phyloP scores from a whole-genome alignment of 2,797 vertebrate genomes.

The Arctocebus calabarensis region DNA sequence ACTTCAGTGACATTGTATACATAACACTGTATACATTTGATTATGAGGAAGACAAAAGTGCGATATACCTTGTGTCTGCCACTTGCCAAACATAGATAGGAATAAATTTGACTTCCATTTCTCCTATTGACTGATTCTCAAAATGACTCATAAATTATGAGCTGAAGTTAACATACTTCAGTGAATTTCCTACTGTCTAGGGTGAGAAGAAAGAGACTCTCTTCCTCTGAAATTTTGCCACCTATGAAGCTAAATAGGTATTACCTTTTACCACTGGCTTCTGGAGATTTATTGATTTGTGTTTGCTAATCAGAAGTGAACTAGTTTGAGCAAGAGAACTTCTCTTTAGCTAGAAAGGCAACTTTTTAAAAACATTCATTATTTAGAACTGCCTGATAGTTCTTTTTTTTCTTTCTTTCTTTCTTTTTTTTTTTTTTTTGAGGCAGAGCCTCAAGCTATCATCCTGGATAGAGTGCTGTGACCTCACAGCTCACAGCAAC shows the following conservation, averaged over 20 bases:
- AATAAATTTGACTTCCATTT: background rate
- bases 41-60: too few species aligned
- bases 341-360: conserved; percentile 11
- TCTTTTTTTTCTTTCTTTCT: too few species aligned
- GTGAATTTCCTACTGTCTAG: background rate
- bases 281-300: conserved; percentile 6
- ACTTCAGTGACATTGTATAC: background rate
- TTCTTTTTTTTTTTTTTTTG: too few species aligned
- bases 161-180: conserved; percentile 14
- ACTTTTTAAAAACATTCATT: conserved; percentile 33
- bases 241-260: background rate
- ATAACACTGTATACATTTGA: too few species aligned
- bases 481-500: too few species aligned
- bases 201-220: background rate
- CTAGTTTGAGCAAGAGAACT: background rate
- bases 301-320: conserved; percentile 57
- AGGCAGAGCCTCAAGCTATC: too few species aligned
- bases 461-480: too few species aligned
- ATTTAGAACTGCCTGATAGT: too few species aligned
- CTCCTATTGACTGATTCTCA: conserved; percentile 37
- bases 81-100: background rate
- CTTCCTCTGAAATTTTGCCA: conserved; percentile 21
- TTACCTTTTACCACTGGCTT: background rate
- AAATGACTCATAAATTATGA: conserved; percentile 4
- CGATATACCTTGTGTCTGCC: too few species aligned